Conservation (phyloP, 2,797 vertebrate genomes). For the Siniperca scherzeri region DNA sequence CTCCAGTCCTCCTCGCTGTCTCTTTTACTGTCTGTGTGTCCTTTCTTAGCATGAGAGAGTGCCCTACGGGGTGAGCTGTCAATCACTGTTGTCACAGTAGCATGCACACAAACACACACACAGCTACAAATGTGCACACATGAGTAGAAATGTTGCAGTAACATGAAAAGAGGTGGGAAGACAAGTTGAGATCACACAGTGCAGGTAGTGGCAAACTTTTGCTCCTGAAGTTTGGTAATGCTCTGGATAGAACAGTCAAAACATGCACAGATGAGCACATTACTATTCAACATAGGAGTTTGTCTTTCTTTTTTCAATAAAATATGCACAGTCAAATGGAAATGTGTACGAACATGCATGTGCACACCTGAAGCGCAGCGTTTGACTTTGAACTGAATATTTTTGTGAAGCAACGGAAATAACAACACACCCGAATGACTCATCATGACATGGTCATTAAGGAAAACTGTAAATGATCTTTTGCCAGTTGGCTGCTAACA, state of each 20-base stretch:
- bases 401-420: constrained; percentile 19
- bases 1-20: constrained; percentile 62
- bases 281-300: neutral
- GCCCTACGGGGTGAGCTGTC: constrained; percentile 59
- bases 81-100: constrained; percentile 30
- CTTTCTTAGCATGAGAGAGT: constrained; percentile 52
- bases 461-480: constrained; percentile 22
- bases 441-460: constrained; percentile 12
- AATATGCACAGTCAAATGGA: neutral
- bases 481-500: constrained; percentile 17
- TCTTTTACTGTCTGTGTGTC: constrained; percentile 64
- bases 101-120: constrained; percentile 11
- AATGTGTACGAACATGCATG: neutral
- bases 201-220: constrained; percentile 6
- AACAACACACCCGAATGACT: constrained; percentile 43
- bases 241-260: neutral
- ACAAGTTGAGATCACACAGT: constrained; percentile 2
- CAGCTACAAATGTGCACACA: constrained; percentile 6
- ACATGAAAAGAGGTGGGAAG: constrained; percentile 3
- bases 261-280: neutral
- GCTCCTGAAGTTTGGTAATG: neutral
- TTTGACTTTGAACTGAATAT: constrained; percentile 12
- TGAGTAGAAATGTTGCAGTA: constrained; percentile 14
- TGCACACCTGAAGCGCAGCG: neutral
- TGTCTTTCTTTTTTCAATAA: neutral